A percentile compares a stretch with the other conserved stretches of the same genome.
Conservation (phyloP, 1,140 invertebrate species). For the Conus betulinus region DNA sequence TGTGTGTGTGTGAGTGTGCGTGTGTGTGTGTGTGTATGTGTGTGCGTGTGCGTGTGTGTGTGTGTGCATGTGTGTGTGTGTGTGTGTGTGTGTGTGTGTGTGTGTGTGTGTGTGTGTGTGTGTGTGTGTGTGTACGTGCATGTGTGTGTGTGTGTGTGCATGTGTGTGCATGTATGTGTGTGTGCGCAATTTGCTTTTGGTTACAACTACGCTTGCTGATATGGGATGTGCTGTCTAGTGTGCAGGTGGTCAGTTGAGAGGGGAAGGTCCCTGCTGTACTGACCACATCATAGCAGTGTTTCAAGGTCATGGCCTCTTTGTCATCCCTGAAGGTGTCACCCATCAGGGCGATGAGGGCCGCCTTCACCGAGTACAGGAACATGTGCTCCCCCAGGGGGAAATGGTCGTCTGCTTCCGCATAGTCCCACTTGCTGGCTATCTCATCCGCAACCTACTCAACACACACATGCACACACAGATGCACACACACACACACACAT, state of each 20-base stretch:
- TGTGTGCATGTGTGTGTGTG: too few relatives aligned
- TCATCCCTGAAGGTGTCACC: constrained; percentile 61
- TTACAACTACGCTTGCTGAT: neutral
- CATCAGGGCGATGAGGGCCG: constrained; percentile 48
- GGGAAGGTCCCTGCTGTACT: constrained; percentile 21
- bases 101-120: too few relatives aligned
- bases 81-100: too few relatives aligned
- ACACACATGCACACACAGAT: too few relatives aligned
- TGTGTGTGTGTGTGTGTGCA: too few relatives aligned
- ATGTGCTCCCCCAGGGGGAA: constrained; percentile 66
- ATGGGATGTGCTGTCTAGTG: too few relatives aligned
- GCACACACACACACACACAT: too few relatives aligned
- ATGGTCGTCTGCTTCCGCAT: constrained; percentile 58
- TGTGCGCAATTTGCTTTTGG: neutral
- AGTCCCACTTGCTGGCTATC: constrained; percentile 55
- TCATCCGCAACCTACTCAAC: constrained; percentile 55
- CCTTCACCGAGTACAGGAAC: constrained; percentile 61
- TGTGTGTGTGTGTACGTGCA: too few relatives aligned
- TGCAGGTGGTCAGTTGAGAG: too few relatives aligned
- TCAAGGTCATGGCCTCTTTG: constrained; percentile 59
- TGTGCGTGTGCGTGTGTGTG: too few relatives aligned
- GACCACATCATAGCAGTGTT: constrained; percentile 62
- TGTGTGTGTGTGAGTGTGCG: too few relatives aligned
- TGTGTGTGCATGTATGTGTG: neutral
- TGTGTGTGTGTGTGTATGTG: too few relatives aligned